Evolutionary conservation across 2,888 invertebrate genomes (phyloP).

Genomic region (Dendrolimus houi): DNA sequence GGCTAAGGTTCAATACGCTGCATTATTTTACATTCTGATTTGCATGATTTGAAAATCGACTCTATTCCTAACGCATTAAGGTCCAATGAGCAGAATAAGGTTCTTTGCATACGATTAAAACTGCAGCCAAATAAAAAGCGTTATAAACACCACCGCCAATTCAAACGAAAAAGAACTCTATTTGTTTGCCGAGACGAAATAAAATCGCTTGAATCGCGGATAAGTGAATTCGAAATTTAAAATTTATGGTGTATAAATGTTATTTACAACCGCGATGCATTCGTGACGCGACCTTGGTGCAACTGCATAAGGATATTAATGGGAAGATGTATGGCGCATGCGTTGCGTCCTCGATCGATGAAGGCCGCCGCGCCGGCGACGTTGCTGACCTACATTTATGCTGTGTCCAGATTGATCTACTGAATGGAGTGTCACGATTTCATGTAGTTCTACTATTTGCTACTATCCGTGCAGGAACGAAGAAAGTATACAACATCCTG

Average conservation of each 20-base stretch:
- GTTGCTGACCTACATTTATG: slow-evolving; percentile 56
- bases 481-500: no score
- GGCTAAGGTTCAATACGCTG: no score
- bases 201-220: not conserved
- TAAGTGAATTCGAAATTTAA: not conserved
- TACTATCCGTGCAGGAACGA: no score
- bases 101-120: no score
- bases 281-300: not conserved
- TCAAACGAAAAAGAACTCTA: slow-evolving; percentile 1
- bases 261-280: not conserved
- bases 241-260: not conserved
- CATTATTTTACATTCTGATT: no score
- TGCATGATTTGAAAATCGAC: no score
- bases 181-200: not conserved
- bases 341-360: slow-evolving; percentile 58
- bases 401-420: not conserved
- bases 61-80: no score
- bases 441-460: not conserved
- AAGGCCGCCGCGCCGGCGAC: slow-evolving; percentile 44
- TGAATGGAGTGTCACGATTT: not conserved
- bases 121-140: not conserved
- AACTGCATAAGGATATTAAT: not conserved
- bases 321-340: slow-evolving; percentile 33
- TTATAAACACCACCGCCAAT: not conserved
- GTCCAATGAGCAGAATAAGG: no score